Percentiles rank a stretch among this genome's conserved stretches.
phyloP scores from a whole-genome alignment of 2,113 vertebrate genomes.

The Etheostoma spectabile region DNA sequence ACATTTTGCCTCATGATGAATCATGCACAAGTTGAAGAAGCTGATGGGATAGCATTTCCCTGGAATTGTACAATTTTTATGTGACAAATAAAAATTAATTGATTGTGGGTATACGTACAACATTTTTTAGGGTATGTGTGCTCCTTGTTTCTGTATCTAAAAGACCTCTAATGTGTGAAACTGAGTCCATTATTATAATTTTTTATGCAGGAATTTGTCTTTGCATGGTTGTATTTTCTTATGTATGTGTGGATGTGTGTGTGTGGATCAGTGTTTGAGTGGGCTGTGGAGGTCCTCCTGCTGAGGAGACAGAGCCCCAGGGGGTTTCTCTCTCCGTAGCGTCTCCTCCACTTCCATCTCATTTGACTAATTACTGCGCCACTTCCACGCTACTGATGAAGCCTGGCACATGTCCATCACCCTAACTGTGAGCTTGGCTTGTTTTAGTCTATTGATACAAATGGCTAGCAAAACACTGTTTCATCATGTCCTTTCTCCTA shows the following conservation, averaged over 20 bases:
- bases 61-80: no score
- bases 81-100: no score
- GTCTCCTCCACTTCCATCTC: slow-evolving; percentile 71
- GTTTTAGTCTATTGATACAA: slow-evolving; percentile 47
- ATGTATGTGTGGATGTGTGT: slow-evolving; percentile 18
- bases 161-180: slow-evolving; percentile 53
- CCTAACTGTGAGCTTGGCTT: slow-evolving; percentile 34
- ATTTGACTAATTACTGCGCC: slow-evolving; percentile 80
- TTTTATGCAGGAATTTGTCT: slow-evolving; percentile 43
- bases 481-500: slow-evolving; percentile 3
- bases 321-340: slow-evolving; percentile 53
- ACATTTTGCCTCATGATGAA: no score
- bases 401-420: slow-evolving; percentile 82
- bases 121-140: slow-evolving; percentile 14
- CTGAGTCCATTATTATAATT: slow-evolving; percentile 38
- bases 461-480: slow-evolving; percentile 13
- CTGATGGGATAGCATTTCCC: no score
- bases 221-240: slow-evolving; percentile 45
- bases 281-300: slow-evolving; percentile 58
- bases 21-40: no score
- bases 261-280: slow-evolving; percentile 45
- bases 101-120: slow-evolving; percentile 5
- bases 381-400: slow-evolving; percentile 77
- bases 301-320: slow-evolving; percentile 68
- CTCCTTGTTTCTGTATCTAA: slow-evolving; percentile 31